These are phyloP conservation scores for Leptoclinus maculatus DNA, from an alignment of 2,797 vertebrate species.

Conservation along the genomic window DNA sequence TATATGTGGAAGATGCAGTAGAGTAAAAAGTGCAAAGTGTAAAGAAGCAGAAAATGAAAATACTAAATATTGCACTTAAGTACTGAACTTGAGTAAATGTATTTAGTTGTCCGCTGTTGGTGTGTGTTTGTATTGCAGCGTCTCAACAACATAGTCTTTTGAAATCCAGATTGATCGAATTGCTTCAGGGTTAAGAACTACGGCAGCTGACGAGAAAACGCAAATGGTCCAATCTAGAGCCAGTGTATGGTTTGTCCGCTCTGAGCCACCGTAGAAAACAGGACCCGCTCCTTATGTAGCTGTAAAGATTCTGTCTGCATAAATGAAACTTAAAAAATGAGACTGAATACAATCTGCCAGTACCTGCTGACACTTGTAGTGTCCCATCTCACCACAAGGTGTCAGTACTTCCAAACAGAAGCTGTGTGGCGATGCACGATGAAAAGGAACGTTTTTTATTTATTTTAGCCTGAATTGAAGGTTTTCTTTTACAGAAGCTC, in stretches of 20 bases:
- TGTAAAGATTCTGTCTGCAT: neutral
- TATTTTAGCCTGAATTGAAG: neutral
- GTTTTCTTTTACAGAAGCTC: neutral
- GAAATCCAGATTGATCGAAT: neutral
- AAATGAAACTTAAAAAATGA: neutral
- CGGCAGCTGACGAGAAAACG: too few relatives aligned
- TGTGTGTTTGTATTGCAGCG: neutral
- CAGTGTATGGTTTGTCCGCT: too few relatives aligned
- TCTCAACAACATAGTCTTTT: neutral
- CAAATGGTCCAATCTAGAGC: too few relatives aligned
- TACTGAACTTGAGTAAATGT: neutral
- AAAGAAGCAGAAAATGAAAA: neutral
- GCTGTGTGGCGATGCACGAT: neutral
- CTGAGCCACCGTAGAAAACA: too few relatives aligned
- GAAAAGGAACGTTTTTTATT: constrained; percentile 2
- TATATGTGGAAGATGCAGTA: neutral
- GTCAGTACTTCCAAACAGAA: constrained; percentile 64
- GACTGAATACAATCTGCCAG: neutral
- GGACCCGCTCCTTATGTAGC: too few relatives aligned
- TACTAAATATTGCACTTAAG: neutral
- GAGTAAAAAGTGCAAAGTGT: neutral
- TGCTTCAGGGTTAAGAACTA: neutral
- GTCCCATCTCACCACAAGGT: constrained; percentile 49
- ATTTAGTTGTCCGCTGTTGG: neutral
- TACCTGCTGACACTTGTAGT: constrained; percentile 5